These are phyloP conservation scores for Lindbergichthys nudifrons DNA, from an alignment of 2,797 vertebrate species.

Conservation along the genomic window DNA sequence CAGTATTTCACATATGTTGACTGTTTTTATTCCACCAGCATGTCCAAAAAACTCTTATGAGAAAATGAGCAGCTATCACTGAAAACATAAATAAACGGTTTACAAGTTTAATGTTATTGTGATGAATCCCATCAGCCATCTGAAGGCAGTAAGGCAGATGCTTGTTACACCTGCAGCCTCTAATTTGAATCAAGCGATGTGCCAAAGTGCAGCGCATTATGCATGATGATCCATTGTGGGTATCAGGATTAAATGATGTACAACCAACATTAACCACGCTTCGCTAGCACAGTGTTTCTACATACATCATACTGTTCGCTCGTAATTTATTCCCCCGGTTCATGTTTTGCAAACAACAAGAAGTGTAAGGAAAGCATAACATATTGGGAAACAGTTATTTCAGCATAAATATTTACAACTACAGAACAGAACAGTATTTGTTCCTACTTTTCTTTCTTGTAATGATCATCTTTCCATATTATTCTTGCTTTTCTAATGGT, in stretches of 20 bases:
- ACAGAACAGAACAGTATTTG: background rate
- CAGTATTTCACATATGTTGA: background rate
- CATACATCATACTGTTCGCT: constrained; percentile 4
- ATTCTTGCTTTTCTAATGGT: constrained; percentile 11
- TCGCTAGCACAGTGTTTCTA: constrained; percentile 10
- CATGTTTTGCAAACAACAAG: background rate
- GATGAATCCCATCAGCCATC: constrained; percentile 27
- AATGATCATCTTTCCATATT: constrained; percentile 2
- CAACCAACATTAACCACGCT: constrained; percentile 14
- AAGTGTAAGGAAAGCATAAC: background rate
- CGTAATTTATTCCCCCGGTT: constrained; percentile 10
- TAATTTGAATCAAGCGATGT: constrained; percentile 40
- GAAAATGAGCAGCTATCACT: constrained; percentile 8
- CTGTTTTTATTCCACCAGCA: background rate
- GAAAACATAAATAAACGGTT: constrained; percentile 12
- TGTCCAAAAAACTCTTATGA: background rate
- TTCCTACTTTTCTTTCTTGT: background rate
- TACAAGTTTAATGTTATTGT: constrained; percentile 26
- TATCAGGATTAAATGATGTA: constrained; percentile 51
- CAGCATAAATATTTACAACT: background rate
- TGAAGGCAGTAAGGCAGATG: constrained; percentile 47
- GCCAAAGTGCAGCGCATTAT: constrained; percentile 27
- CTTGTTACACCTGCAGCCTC: constrained; percentile 48
- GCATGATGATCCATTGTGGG: constrained; percentile 40
- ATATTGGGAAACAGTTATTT: constrained; percentile 2